Conservation (phyloP, 2,113 vertebrate species). For the Triplophysa siluroides region DNA sequence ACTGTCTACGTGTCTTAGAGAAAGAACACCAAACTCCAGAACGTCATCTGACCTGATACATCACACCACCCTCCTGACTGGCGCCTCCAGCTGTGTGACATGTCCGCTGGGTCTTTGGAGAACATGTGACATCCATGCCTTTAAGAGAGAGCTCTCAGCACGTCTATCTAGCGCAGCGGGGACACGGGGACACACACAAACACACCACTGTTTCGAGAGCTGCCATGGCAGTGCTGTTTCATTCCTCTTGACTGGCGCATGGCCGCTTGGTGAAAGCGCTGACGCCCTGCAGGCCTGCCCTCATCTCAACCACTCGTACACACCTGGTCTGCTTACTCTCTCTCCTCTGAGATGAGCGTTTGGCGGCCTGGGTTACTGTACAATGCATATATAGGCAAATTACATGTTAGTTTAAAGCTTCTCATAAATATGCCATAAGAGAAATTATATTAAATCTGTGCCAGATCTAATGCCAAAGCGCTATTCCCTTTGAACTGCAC, state of each 20-base stretch:
- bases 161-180: slow-evolving; percentile 54
- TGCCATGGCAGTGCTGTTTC: slow-evolving; percentile 52
- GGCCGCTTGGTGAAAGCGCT: slow-evolving; percentile 62
- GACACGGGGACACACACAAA: slow-evolving; percentile 59
- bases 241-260: slow-evolving; percentile 42
- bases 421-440: slow-evolving; percentile 23
- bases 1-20: background rate
- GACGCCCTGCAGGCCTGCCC: slow-evolving; percentile 22
- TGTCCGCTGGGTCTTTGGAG: slow-evolving; percentile 29
- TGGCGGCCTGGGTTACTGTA: background rate
- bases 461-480: background rate
- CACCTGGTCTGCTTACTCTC: slow-evolving; percentile 10
- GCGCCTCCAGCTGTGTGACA: slow-evolving; percentile 44
- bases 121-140: slow-evolving; percentile 48
- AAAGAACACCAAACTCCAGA: slow-evolving; percentile 12
- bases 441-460: background rate
- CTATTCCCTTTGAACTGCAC: background rate
- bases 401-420: slow-evolving; percentile 40
- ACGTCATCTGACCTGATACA: slow-evolving; percentile 16
- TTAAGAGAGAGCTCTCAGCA: slow-evolving; percentile 39
- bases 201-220: slow-evolving; percentile 49
- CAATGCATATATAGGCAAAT: slow-evolving; percentile 33
- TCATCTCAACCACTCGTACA: slow-evolving; percentile 16
- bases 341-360: slow-evolving; percentile 10
- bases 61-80: slow-evolving; percentile 41